Percentiles rank a stretch among this genome's conserved stretches.
Conservation (phyloP, 1,140 invertebrate species). For the Heliconius himera region DNA sequence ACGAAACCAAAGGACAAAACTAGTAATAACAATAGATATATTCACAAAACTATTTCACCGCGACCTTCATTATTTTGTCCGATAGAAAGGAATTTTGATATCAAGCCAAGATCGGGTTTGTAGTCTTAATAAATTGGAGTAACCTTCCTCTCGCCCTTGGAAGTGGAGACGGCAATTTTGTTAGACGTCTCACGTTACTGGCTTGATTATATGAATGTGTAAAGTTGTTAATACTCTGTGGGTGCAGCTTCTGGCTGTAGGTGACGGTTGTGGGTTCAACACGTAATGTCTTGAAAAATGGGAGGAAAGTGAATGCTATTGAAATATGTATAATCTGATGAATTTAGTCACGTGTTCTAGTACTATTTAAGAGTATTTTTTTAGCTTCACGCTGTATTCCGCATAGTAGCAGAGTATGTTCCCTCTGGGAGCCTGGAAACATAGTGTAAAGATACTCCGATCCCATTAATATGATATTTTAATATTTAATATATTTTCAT, state of each 20-base stretch:
- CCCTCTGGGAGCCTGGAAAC: too few relatives aligned
- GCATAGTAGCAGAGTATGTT: too few relatives aligned
- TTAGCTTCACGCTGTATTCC: too few relatives aligned
- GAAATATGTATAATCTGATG: too few relatives aligned
- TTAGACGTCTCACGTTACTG: background rate
- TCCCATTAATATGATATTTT: too few relatives aligned
- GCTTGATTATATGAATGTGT: constrained; percentile 1
- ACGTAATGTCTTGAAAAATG: too few relatives aligned
- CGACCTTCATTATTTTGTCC: constrained; percentile 7
- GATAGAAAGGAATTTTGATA: constrained; percentile 26
- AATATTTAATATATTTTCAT: too few relatives aligned
- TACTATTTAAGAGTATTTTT: too few relatives aligned
- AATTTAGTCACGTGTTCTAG: too few relatives aligned
- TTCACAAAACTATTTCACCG: background rate
- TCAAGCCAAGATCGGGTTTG: constrained; percentile 13
- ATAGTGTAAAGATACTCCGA: too few relatives aligned
- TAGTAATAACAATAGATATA: background rate
- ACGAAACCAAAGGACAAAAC: background rate
- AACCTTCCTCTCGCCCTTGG: constrained; percentile 12
- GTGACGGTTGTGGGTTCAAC: background rate
- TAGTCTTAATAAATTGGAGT: constrained; percentile 24
- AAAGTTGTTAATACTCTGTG: background rate
- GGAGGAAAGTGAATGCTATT: too few relatives aligned
- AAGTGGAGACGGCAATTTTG: constrained; percentile 19
- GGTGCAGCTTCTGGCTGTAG: background rate